Evolutionary conservation across 2,113 vertebrate genomes (phyloP), one percentile per base, ranked within the genome.

Genomic region (Spheniscus mendiculus): DNA sequence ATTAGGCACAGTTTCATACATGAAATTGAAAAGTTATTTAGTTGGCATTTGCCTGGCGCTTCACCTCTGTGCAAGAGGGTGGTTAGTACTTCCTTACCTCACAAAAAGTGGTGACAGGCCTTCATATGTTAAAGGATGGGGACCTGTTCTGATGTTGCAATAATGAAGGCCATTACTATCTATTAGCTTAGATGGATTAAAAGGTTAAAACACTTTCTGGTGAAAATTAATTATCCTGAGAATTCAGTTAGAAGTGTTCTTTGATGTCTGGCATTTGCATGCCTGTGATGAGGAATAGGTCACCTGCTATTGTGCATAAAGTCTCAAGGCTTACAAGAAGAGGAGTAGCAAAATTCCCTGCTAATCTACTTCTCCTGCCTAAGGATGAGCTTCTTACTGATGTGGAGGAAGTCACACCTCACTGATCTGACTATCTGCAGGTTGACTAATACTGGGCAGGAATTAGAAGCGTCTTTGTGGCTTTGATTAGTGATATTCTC

Each of bases 121-220:
- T 87, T 91, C 50, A 19, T 61, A 9, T 49, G 82, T 52, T 76
- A 83, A 61, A 84, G 95, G 88, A 69, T 32, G 44, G 66, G 74
- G 84, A 93, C 44, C 44, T 73, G 36, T 78, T 91, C 70, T 66
- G 77, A 38, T 94, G 85, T 94, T 73, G 74, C 96, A 85, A 23
- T 95, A 88, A 92, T 88, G 95, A 93, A 95, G 78, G 74, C 85
- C 85, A 92, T 95, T 96, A 90, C 88, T 90, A 97, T 91, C 92
- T 93, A 88, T 93, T 97, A 94, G 74, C 87, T 95, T 66, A 38
- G 79, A 80, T 87, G 90, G 92, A 93, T 93, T 96, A 94, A 96
- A 96, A 97, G 94, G 93, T 96, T 97, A 97, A 96, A 96, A 92
- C 73, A 85, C 82, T 92, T 97, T 94, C 94, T 93, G 82, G 83